Conservation (phyloP, 2,113 vertebrate species). For the Microcebus griseorufus region DNA sequence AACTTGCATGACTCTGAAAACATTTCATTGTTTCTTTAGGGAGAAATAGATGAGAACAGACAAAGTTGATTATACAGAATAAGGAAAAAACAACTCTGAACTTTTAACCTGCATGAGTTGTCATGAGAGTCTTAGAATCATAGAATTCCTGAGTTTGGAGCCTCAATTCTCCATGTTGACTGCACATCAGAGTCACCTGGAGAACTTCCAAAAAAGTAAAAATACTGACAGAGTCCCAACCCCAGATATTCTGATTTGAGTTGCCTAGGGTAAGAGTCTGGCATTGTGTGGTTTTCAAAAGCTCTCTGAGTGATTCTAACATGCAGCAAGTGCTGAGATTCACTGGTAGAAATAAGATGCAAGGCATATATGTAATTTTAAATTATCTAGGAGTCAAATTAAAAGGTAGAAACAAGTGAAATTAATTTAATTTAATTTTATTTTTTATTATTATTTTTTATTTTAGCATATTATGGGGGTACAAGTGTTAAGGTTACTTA, state of each 20-base stretch:
- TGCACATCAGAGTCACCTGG: not conserved
- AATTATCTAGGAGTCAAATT: not conserved
- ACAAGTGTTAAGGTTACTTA: too few species aligned
- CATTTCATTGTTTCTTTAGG: slow-evolving; percentile 66
- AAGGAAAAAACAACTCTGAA: slow-evolving; percentile 63
- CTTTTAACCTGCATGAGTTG: slow-evolving; percentile 55
- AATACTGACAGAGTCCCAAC: not conserved
- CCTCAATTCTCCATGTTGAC: not conserved
- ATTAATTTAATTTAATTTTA: not conserved
- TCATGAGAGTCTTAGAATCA: slow-evolving; percentile 40
- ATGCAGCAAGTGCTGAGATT: not conserved
- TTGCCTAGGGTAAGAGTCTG: not conserved
- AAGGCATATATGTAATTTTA: not conserved
- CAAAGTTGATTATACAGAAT: slow-evolving; percentile 66
- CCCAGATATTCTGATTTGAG: not conserved
- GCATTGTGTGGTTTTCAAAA: not conserved
- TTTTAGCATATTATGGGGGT: too few species aligned
- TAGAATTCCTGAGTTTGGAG: not conserved
- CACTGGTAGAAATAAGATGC: not conserved
- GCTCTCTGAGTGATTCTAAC: not conserved
- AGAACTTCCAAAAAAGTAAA: not conserved
- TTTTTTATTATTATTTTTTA: too few species aligned
- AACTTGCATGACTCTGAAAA: slow-evolving; percentile 64
- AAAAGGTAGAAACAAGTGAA: not conserved
- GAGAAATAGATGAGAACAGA: slow-evolving; percentile 65